phyloP scores from a whole-genome alignment of 2,113 vertebrate species.

The Stictonetta naevosa region DNA sequence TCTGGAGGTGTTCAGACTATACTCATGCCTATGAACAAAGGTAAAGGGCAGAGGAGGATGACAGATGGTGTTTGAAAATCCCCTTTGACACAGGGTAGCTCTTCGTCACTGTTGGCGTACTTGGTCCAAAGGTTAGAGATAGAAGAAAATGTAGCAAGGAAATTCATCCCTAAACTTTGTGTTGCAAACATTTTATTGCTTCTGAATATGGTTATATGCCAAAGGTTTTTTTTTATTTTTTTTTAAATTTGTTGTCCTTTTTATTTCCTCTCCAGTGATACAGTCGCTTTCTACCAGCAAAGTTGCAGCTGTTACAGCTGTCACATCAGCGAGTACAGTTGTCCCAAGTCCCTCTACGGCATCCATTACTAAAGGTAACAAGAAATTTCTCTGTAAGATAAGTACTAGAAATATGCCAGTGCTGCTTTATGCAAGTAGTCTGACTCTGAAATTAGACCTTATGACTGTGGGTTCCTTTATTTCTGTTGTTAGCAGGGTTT shows the following conservation, averaged over 20 bases:
- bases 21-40: conserved; percentile 94
- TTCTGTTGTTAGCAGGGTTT: neutral
- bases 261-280: conserved; percentile 66
- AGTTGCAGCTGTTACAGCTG: conserved; percentile 66
- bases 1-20: conserved; percentile 89
- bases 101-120: conserved; percentile 27
- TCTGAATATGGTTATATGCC: conserved; percentile 7
- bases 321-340: conserved; percentile 52
- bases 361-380: conserved; percentile 77
- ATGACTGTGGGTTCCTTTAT: neutral
- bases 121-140: neutral
- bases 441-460: neutral
- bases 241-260: neutral
- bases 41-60: conserved; percentile 72
- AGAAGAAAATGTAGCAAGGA: conserved; percentile 46
- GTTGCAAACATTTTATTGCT: conserved; percentile 18
- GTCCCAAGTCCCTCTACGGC: conserved; percentile 54
- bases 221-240: neutral
- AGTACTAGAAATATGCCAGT: neutral
- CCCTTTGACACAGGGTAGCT: conserved; percentile 48
- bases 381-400: neutral
- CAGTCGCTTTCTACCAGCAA: conserved; percentile 80
- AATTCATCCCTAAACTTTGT: conserved; percentile 34
- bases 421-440: neutral
- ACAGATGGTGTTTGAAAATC: conserved; percentile 55